These are phyloP conservation scores for Moxostoma hubbsi DNA, from an alignment of 2,797 vertebrate species.

Conservation along the genomic window DNA sequence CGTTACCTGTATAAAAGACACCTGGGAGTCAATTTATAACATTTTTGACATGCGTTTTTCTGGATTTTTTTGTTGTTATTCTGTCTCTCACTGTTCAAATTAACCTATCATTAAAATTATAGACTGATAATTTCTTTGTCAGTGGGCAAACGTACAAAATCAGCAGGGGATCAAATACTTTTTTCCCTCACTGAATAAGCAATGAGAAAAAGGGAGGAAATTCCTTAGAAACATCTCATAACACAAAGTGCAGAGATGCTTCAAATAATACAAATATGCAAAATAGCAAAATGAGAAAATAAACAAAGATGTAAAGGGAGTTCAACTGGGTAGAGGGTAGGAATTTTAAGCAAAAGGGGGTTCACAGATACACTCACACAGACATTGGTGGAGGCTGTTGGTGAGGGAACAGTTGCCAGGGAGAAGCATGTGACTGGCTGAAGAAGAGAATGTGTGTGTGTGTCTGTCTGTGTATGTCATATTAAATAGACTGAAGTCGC, in stretches of 20 bases:
- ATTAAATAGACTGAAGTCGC: conserved; percentile 7
- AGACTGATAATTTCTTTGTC: no score
- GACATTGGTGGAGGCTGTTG: conserved; percentile 47
- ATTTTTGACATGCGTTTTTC: no score
- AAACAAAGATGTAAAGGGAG: conserved; percentile 60
- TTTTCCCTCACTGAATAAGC: background rate
- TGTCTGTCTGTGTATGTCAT: background rate
- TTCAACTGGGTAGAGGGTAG: conserved; percentile 39
- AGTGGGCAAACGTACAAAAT: background rate
- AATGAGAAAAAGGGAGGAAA: no score
- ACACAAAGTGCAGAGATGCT: no score
- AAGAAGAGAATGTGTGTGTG: background rate
- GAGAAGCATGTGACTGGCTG: conserved; percentile 29
- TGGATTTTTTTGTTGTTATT: no score
- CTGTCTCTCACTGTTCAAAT: no score
- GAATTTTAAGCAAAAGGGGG: conserved; percentile 54
- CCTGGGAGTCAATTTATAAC: no score
- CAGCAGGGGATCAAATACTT: background rate
- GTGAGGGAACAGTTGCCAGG: conserved; percentile 47
- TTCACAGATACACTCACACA: conserved; percentile 24
- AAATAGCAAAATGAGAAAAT: conserved; percentile 64
- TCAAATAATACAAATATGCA: background rate
- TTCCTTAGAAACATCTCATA: no score
- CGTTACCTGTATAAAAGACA: no score
- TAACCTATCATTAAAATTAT: no score